Conservation (phyloP, 2,888 invertebrate species). For the Kryphioiulus occultus region DNA sequence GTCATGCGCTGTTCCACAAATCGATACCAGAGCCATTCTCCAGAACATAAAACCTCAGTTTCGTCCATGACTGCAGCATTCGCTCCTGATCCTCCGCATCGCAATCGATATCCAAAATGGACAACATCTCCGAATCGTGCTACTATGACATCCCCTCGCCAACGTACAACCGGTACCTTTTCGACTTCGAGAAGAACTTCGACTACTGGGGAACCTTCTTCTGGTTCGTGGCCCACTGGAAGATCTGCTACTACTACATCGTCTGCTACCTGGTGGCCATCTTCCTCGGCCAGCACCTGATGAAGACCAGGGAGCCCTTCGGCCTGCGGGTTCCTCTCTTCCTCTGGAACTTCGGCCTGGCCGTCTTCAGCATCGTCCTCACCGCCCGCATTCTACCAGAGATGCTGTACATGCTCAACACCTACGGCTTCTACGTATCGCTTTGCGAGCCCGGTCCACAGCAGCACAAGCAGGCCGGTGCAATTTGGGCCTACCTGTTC, state of each 20-base stretch:
- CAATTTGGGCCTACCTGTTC: too few relatives aligned
- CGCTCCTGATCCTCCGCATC: too few relatives aligned
- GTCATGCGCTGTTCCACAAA: too few relatives aligned
- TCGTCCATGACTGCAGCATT: too few relatives aligned
- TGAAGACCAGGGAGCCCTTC: too few relatives aligned
- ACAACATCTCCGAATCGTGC: conserved; percentile 59
- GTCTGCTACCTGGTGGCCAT: conserved; percentile 92
- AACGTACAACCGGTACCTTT: conserved; percentile 83
- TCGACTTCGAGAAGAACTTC: too few relatives aligned
- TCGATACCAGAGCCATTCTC: too few relatives aligned
- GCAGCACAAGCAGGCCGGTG: too few relatives aligned
- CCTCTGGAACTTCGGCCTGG: background rate
- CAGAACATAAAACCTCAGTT: too few relatives aligned
- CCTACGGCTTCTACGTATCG: background rate
- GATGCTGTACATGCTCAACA: background rate
- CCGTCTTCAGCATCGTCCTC: background rate
- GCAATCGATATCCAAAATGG: background rate
- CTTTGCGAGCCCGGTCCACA: too few relatives aligned
- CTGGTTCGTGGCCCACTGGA: conserved; percentile 98
- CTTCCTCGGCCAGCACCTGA: conserved; percentile 75
- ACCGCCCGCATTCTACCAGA: background rate
- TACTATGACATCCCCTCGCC: conserved; percentile 90
- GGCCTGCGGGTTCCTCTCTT: background rate
- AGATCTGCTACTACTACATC: conserved; percentile 84
- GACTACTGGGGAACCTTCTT: conserved; percentile 84